A percentile compares a stretch with the other conserved stretches of the same genome.
phyloP scores from a whole-genome alignment of 2,113 vertebrate species.

The Taurulus bubalis region DNA sequence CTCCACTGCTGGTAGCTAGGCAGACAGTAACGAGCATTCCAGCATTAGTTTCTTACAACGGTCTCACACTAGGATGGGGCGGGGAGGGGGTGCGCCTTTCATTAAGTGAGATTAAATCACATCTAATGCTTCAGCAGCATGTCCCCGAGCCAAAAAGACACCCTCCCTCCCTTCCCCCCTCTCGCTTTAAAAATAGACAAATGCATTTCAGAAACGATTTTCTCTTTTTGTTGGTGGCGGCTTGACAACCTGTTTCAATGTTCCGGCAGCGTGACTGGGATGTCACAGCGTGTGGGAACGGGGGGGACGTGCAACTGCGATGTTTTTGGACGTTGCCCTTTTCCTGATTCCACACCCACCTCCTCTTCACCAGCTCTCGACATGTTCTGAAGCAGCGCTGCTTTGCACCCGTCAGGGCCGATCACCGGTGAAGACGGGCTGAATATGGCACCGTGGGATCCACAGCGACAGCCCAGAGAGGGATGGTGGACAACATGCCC shows the following conservation, averaged over 20 bases:
- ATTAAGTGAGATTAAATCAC: constrained; percentile 84
- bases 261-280: constrained; percentile 55
- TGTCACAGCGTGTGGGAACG: constrained; percentile 66
- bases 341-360: constrained; percentile 84
- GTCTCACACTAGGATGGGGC: constrained; percentile 20
- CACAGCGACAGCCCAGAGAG: constrained; percentile 63
- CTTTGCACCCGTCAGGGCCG: constrained; percentile 75
- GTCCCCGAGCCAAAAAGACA: constrained; percentile 57
- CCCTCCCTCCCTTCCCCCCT: neutral
- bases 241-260: constrained; percentile 75
- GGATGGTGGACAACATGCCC: constrained; percentile 40
- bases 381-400: constrained; percentile 80
- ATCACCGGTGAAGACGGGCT: constrained; percentile 59
- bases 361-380: constrained; percentile 84
- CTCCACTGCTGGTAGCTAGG: constrained; percentile 62
- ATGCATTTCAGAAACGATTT: constrained; percentile 75
- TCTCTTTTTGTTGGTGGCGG: constrained; percentile 70
- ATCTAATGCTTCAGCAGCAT: constrained; percentile 63
- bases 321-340: constrained; percentile 84
- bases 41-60: constrained; percentile 62
- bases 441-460: constrained; percentile 65
- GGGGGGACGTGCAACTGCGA: constrained; percentile 49
- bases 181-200: constrained; percentile 75
- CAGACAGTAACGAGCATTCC: constrained; percentile 48
- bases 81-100: constrained; percentile 52